phyloP scores from a whole-genome alignment of 2,113 vertebrate species.

The Erinaceus europaeus region DNA sequence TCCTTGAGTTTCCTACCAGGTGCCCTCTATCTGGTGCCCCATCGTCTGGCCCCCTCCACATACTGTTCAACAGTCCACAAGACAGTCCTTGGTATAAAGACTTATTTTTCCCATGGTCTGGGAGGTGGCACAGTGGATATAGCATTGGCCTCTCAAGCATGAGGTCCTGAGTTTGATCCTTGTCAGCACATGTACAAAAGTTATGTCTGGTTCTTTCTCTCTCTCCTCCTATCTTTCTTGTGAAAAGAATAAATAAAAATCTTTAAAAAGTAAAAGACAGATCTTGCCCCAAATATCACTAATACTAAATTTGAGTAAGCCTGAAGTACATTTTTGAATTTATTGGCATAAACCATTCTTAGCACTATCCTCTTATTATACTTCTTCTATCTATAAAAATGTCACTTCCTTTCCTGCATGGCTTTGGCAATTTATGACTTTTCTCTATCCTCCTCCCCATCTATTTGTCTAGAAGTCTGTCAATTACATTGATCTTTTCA shows the following conservation, averaged over 20 bases:
- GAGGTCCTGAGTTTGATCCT: too few species aligned
- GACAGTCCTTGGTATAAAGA: too few species aligned
- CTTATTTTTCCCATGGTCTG: too few species aligned
- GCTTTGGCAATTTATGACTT: neutral
- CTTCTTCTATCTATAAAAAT: neutral
- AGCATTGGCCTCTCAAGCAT: too few species aligned
- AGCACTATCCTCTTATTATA: neutral
- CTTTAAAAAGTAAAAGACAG: neutral
- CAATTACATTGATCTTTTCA: neutral
- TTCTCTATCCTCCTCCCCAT: neutral
- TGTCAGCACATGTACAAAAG: too few species aligned
- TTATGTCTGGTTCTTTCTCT: too few species aligned
- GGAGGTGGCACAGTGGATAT: too few species aligned
- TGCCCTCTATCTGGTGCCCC: too few species aligned
- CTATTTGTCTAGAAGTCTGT: neutral
- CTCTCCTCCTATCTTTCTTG: too few species aligned
- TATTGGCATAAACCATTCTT: neutral
- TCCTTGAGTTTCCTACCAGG: too few species aligned
- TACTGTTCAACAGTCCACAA: too few species aligned
- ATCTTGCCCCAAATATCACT: neutral
- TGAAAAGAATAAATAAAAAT: neutral
- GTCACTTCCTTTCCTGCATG: neutral
- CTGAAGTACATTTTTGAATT: neutral
- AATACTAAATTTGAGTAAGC: neutral
- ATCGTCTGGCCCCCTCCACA: too few species aligned